phyloP scores from a whole-genome alignment of 1,140 invertebrate genomes.

The Sarcophaga peregrina region DNA sequence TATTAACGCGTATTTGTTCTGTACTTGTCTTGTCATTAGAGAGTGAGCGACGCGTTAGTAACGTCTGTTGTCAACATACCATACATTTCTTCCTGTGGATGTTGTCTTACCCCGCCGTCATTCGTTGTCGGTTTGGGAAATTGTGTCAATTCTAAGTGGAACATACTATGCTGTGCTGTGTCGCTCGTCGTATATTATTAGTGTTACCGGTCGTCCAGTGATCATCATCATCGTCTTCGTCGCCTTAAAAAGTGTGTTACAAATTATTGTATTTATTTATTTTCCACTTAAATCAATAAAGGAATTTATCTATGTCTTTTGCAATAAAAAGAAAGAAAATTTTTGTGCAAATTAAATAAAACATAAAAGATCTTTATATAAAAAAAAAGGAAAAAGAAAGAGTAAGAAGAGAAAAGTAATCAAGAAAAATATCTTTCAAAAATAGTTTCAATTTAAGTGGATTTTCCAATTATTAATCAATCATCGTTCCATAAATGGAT shows the following conservation, averaged over 20 bases:
- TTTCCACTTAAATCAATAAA: too few species aligned
- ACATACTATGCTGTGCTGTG: conserved; percentile 19
- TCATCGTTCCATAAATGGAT: neutral
- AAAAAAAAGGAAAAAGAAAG: neutral
- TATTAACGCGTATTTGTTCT: conserved; percentile 2
- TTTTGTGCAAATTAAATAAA: conserved; percentile 22
- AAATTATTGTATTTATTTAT: conserved; percentile 10
- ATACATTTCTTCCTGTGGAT: neutral
- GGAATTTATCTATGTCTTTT: too few species aligned
- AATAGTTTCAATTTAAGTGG: neutral
- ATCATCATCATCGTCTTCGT: neutral
- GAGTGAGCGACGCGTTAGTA: too few species aligned
- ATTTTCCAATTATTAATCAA: neutral
- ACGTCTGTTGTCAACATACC: too few species aligned
- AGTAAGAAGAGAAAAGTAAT: neutral
- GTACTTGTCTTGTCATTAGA: neutral
- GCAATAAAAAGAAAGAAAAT: neutral
- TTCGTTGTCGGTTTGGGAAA: conserved; percentile 31
- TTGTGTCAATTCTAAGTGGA: conserved; percentile 42
- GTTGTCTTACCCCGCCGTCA: neutral
- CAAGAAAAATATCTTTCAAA: neutral
- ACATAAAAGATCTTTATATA: neutral
- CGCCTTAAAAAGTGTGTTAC: conserved; percentile 33
- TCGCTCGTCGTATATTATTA: neutral
- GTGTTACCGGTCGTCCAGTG: conserved; percentile 32